A percentile compares a stretch with the other conserved stretches of the same genome.
Evolutionary conservation across 2,113 vertebrate genomes (phyloP).

Genomic region (Antennarius striatus): DNA sequence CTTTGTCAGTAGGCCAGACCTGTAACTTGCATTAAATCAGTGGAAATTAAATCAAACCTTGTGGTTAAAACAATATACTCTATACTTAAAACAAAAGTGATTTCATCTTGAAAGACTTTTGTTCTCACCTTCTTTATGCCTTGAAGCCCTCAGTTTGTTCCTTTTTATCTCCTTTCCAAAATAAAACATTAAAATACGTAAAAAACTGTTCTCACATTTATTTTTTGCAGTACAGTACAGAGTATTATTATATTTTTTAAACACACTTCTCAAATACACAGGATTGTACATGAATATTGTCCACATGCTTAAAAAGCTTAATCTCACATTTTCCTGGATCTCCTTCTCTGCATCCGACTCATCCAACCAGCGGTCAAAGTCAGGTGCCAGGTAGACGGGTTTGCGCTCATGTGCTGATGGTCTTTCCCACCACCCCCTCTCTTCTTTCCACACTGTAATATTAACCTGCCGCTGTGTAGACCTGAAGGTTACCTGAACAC

Average conservation of each 20-base stretch:
- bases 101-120: background rate
- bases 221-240: too few species aligned
- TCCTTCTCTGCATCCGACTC: conserved; percentile 98
- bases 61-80: too few species aligned
- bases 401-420: conserved; percentile 88
- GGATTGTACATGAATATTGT: background rate
- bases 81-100: background rate
- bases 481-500: conserved; percentile 79
- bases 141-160: conserved; percentile 84
- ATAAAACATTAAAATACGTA: background rate
- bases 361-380: conserved; percentile 97
- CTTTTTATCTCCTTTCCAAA: conserved; percentile 88
- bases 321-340: conserved; percentile 86
- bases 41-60: too few species aligned
- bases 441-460: conserved; percentile 87
- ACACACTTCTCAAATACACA: background rate
- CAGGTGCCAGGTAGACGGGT: conserved; percentile 88
- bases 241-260: background rate
- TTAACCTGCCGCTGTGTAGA: conserved; percentile 93
- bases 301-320: background rate
- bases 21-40: too few species aligned
- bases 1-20: too few species aligned
- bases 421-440: conserved; percentile 90
- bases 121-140: conserved; percentile 86
- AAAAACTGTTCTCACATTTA: too few species aligned